Evolutionary conservation across 2,113 vertebrate species (phyloP).

Genomic region (Periophthalmodon schlosseri): DNA sequence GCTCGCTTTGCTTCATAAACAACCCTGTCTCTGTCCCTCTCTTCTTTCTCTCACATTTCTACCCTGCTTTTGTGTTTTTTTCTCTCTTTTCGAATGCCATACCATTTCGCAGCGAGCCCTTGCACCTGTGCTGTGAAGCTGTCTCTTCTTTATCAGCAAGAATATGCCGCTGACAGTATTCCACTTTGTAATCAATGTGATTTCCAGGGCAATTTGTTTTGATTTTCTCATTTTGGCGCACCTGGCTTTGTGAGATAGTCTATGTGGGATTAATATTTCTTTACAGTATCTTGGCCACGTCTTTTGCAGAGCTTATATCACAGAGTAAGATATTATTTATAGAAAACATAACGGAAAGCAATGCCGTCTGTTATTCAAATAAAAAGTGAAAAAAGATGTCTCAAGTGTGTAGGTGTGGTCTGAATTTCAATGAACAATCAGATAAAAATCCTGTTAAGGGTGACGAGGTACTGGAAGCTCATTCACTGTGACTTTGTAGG

Average conservation of each 20-base stretch:
- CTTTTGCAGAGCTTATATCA: neutral
- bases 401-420: neutral
- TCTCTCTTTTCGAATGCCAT: neutral
- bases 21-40: slow-evolving; percentile 19
- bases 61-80: neutral
- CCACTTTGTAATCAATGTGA: slow-evolving; percentile 18
- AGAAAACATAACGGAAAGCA: neutral
- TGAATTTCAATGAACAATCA: neutral
- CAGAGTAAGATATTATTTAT: neutral
- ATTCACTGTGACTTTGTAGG: neutral
- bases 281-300: neutral
- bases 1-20: slow-evolving; percentile 17
- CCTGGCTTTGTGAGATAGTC: slow-evolving; percentile 13
- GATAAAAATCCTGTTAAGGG: neutral
- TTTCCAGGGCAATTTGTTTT: slow-evolving; percentile 6
- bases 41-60: slow-evolving; percentile 23
- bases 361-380: neutral
- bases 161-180: slow-evolving; percentile 6
- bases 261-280: neutral
- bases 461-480: neutral
- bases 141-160: neutral
- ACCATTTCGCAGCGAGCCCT: neutral
- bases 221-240: neutral
- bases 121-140: slow-evolving; percentile 8
- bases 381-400: neutral